Conservation (phyloP, 2,113 vertebrate genomes). For the Serranochromis macrocephalus region DNA sequence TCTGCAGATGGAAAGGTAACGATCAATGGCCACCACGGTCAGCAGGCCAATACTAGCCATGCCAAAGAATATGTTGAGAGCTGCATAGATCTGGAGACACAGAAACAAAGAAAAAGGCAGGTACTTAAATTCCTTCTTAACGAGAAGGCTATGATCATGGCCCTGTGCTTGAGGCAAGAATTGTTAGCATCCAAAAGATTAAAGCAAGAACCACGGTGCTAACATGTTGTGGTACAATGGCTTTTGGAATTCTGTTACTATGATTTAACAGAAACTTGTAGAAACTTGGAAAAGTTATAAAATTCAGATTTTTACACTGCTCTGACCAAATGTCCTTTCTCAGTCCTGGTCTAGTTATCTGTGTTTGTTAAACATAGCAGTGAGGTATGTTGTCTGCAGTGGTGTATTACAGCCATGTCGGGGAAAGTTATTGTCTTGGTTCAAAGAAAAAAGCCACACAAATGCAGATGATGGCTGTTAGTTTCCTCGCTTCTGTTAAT, state of each 20-base stretch:
- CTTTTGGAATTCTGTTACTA: not conserved
- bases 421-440: not conserved
- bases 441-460: not conserved
- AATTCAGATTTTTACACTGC: not conserved
- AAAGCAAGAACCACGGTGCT: not conserved
- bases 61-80: constrained; percentile 96
- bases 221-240: not conserved
- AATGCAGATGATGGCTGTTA: not conserved
- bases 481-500: not conserved
- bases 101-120: not conserved
- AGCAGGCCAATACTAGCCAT: constrained; percentile 97
- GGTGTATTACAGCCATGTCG: not conserved
- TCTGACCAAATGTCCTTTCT: not conserved
- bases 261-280: not conserved
- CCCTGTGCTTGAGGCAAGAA: not conserved
- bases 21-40: constrained; percentile 88
- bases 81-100: constrained; percentile 85
- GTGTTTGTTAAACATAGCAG: not conserved
- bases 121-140: not conserved
- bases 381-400: not conserved
- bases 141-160: not conserved
- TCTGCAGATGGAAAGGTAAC: constrained; percentile 88
- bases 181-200: not conserved
- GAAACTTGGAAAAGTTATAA: not conserved
- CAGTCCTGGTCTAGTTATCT: not conserved